Evolutionary conservation across 1,140 invertebrate species (phyloP).

Genomic region (Aphelinus atriplicis): DNA sequence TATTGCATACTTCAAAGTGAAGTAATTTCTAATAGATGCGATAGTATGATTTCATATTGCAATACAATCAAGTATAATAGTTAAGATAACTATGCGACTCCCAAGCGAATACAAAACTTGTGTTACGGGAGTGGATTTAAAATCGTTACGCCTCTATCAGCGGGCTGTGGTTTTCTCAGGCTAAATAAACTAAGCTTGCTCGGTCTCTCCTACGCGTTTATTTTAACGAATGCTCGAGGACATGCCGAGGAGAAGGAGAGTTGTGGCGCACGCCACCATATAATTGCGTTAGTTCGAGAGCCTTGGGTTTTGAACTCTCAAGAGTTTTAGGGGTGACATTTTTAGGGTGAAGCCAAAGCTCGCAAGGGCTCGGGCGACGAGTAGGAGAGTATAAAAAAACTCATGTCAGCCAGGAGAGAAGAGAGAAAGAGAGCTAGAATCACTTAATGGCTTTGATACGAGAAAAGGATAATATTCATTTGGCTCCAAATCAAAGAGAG

Average conservation of each 20-base stretch:
- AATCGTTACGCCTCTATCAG: background rate
- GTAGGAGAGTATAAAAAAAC: slow-evolving; percentile 17
- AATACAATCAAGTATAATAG: too few species aligned
- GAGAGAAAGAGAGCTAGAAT: slow-evolving; percentile 42
- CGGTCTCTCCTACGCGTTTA: slow-evolving; percentile 33
- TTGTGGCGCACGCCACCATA: slow-evolving; percentile 34
- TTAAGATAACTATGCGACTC: too few species aligned
- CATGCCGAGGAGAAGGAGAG: slow-evolving; percentile 24
- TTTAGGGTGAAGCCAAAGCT: slow-evolving; percentile 46
- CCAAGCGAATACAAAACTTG: too few species aligned
- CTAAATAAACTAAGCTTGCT: slow-evolving; percentile 24
- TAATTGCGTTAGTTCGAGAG: slow-evolving; percentile 62
- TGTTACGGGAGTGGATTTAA: background rate
- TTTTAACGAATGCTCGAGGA: slow-evolving; percentile 59
- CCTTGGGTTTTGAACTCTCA: slow-evolving; percentile 42
- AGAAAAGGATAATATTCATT: slow-evolving; percentile 63
- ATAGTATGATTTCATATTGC: too few species aligned
- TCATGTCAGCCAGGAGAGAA: background rate
- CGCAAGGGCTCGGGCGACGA: background rate
- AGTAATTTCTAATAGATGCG: too few species aligned
- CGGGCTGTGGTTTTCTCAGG: slow-evolving; percentile 18
- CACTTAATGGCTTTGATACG: slow-evolving; percentile 62
- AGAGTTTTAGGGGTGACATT: slow-evolving; percentile 54
- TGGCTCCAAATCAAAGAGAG: slow-evolving; percentile 57
- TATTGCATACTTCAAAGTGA: too few species aligned